A percentile compares a stretch with the other conserved stretches of the same genome.
These are phyloP conservation scores for Catharus fuscescens DNA, from an alignment of 2,113 vertebrate species.

Conservation along the genomic window DNA sequence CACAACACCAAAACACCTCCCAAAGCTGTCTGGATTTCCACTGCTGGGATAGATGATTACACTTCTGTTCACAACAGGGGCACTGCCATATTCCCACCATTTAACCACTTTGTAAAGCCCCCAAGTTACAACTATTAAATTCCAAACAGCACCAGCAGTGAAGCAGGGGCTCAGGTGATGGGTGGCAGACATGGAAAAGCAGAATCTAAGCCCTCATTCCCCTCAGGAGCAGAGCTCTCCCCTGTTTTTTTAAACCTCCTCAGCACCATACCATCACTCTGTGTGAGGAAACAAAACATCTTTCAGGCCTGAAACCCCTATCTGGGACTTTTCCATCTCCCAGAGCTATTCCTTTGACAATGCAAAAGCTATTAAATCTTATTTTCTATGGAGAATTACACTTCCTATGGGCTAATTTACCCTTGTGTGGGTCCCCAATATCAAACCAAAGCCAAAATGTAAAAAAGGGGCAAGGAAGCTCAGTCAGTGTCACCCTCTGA, in stretches of 20 bases:
- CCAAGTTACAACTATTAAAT: accelerated
- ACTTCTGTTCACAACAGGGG: accelerated
- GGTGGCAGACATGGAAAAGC: background rate
- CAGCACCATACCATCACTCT: background rate
- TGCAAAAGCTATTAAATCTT: background rate
- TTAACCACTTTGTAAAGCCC: background rate
- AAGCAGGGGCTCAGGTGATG: background rate
- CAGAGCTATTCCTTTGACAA: background rate
- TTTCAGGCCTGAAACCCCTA: background rate
- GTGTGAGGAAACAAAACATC: background rate
- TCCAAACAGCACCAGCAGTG: background rate
- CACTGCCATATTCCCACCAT: background rate
- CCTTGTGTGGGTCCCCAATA: background rate
- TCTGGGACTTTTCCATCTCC: background rate
- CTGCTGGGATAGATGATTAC: background rate
- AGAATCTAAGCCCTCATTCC: background rate
- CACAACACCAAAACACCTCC: background rate
- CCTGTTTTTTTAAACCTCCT: background rate
- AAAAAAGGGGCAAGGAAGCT: background rate
- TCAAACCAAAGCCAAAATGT: background rate
- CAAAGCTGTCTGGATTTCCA: background rate
- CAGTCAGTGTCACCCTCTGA: background rate
- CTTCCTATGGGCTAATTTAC: background rate
- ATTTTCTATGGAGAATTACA: background rate
- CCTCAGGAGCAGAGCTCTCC: background rate